Percentiles rank a stretch among this genome's conserved stretches.
Evolutionary conservation across 2,888 invertebrate species (phyloP).

Genomic region (Sinopyrophorus schimmeli): DNA sequence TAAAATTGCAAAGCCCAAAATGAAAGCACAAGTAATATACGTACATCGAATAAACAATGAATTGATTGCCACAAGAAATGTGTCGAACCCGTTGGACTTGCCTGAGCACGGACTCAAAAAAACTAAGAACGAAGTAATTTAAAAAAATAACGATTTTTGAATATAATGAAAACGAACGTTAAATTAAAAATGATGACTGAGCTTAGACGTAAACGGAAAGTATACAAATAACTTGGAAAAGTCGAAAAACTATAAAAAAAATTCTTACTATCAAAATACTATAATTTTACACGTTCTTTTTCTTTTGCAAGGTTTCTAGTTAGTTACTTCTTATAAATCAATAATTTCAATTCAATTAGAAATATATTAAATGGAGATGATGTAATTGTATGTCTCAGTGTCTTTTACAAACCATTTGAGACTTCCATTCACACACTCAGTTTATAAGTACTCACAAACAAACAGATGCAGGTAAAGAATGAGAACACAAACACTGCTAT

Average conservation of each 20-base stretch:
- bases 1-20: slow-evolving; percentile 14
- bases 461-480: slow-evolving; percentile 45
- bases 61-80: slow-evolving; percentile 21
- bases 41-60: slow-evolving; percentile 15
- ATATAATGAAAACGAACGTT: slow-evolving; percentile 19
- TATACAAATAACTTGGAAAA: no score
- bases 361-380: slow-evolving; percentile 30
- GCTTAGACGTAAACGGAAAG: slow-evolving; percentile 2
- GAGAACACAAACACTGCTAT: slow-evolving; percentile 50
- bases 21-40: slow-evolving; percentile 11
- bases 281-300: slow-evolving; percentile 15
- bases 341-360: slow-evolving; percentile 28
- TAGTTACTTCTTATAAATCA: slow-evolving; percentile 23
- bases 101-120: slow-evolving; percentile 40
- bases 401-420: slow-evolving; percentile 36
- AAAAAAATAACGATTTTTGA: slow-evolving; percentile 27
- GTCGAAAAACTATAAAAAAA: slow-evolving; percentile 13
- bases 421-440: slow-evolving; percentile 42
- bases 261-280: slow-evolving; percentile 21
- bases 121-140: slow-evolving; percentile 27
- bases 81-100: slow-evolving; percentile 40
- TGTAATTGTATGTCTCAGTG: slow-evolving; percentile 31
- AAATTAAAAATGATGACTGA: slow-evolving; percentile 7
- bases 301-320: slow-evolving; percentile 16
- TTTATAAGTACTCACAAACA: slow-evolving; percentile 53